phyloP scores from a whole-genome alignment of 2,888 invertebrate species.

The Saturnia pavonia region DNA sequence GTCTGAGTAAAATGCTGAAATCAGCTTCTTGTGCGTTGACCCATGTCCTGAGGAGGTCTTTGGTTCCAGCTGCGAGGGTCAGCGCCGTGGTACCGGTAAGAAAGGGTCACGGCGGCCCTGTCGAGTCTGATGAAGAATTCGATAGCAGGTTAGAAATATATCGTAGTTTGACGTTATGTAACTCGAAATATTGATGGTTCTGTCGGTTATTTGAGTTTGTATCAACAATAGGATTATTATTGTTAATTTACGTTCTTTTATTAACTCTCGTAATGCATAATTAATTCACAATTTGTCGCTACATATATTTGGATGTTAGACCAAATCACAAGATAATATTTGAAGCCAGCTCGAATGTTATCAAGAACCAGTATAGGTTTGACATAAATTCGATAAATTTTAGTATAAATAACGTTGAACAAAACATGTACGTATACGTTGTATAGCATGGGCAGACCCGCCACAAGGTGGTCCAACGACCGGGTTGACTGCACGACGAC shows the following conservation, averaged over 20 bases:
- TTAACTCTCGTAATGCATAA: not conserved
- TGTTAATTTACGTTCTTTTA: not conserved
- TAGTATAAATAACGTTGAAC: too few relatives aligned
- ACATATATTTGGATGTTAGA: not conserved
- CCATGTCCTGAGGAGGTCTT: constrained; percentile 67
- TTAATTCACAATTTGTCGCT: not conserved
- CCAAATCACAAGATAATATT: not conserved
- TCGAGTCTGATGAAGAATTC: constrained; percentile 92
- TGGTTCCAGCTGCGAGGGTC: constrained; percentile 60
- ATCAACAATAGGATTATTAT: not conserved
- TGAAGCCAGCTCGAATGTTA: not conserved
- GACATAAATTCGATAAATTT: not conserved
- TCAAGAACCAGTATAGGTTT: not conserved
- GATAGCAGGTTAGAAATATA: constrained; percentile 83
- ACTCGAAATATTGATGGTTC: constrained; percentile 53
- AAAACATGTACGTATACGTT: too few relatives aligned
- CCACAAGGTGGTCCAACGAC: too few relatives aligned
- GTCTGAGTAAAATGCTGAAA: constrained; percentile 71
- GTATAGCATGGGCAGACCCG: too few relatives aligned
- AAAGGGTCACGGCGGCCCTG: constrained; percentile 71
- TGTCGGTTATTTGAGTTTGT: constrained; percentile 25
- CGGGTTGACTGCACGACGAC: too few relatives aligned
- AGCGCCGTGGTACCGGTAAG: constrained; percentile 59
- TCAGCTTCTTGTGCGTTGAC: constrained; percentile 67
- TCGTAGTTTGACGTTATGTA: constrained; percentile 76